Evolutionary conservation across 2,113 vertebrate genomes (phyloP).

Genomic region (Mustelus asterias): DNA sequence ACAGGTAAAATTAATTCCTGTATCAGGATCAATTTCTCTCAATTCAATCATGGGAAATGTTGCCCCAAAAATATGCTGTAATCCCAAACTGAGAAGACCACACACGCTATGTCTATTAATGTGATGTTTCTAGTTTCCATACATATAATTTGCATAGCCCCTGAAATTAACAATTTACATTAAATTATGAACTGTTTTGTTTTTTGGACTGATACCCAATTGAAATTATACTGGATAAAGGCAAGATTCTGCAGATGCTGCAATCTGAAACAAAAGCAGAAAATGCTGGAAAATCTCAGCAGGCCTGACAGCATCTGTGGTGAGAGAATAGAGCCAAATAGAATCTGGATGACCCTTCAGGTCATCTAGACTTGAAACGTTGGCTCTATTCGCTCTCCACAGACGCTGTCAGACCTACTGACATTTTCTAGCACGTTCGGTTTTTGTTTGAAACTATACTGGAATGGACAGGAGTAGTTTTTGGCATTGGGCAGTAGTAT

Average conservation of each 20-base stretch:
- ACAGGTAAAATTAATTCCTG: too few relatives aligned
- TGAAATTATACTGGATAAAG: not conserved
- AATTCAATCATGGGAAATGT: not conserved
- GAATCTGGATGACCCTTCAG: too few relatives aligned
- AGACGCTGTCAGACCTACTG: too few relatives aligned
- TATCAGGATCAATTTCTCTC: not conserved
- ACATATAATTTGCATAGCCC: not conserved
- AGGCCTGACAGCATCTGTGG: too few relatives aligned
- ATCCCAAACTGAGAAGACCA: not conserved
- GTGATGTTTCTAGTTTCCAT: not conserved
- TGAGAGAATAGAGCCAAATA: too few relatives aligned
- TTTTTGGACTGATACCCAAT: not conserved
- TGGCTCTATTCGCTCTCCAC: too few relatives aligned
- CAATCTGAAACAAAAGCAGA: too few relatives aligned
- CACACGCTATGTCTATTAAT: too few relatives aligned
- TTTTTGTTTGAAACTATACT: not conserved
- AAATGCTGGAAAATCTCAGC: too few relatives aligned
- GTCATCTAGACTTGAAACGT: too few relatives aligned
- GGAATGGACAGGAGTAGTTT: not conserved
- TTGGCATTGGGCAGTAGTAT: not conserved
- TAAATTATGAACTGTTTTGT: not conserved
- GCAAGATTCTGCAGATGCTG: too few relatives aligned
- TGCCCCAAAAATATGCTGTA: not conserved
- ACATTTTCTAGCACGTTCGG: too few relatives aligned
- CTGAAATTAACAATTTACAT: not conserved